Evolutionary conservation across 1,140 invertebrate genomes (phyloP).

Genomic region (Drosophila bifasciata): DNA sequence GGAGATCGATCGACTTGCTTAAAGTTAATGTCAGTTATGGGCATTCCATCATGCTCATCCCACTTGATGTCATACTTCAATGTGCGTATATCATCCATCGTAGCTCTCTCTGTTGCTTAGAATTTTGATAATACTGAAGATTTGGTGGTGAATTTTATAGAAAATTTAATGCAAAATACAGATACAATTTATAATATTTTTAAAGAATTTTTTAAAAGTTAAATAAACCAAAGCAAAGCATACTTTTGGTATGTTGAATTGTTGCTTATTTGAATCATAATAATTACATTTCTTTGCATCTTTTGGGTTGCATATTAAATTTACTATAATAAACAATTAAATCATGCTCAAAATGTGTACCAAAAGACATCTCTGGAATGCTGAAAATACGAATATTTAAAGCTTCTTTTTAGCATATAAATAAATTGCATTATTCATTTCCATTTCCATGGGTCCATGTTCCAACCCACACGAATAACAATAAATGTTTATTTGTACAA

Average conservation of each 20-base stretch:
- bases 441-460: too few relatives aligned
- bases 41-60: conserved; percentile 46
- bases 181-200: background rate
- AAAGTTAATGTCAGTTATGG: conserved; percentile 61
- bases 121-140: conserved; percentile 27
- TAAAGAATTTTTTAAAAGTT: too few relatives aligned
- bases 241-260: conserved; percentile 22
- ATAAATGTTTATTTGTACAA: conserved; percentile 59
- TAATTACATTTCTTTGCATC: too few relatives aligned
- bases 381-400: too few relatives aligned
- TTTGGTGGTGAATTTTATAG: conserved; percentile 10
- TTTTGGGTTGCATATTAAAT: too few relatives aligned
- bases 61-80: conserved; percentile 54
- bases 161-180: conserved; percentile 8
- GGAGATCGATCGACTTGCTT: conserved; percentile 32
- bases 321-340: too few relatives aligned
- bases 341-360: too few relatives aligned
- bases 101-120: background rate
- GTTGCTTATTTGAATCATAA: too few relatives aligned
- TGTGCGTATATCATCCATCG: conserved; percentile 47
- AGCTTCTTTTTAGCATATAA: background rate
- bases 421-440: conserved; percentile 23
- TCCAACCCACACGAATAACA: conserved; percentile 36
- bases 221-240: conserved; percentile 13
- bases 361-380: too few relatives aligned